These are phyloP conservation scores for Hydriomena furcata DNA, from an alignment of 2,888 invertebrate species.

Conservation along the genomic window DNA sequence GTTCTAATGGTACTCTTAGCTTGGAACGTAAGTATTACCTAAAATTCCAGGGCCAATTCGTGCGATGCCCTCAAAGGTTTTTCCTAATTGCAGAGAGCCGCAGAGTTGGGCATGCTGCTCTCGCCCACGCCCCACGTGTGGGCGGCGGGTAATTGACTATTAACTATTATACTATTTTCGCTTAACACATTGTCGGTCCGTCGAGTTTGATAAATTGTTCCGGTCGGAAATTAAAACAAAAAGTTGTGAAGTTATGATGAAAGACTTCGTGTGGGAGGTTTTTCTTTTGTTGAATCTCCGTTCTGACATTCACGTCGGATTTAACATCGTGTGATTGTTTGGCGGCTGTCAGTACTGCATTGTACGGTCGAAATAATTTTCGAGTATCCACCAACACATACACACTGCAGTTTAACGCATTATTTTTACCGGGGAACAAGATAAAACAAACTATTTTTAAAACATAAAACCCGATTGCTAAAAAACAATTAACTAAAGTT, in stretches of 20 bases:
- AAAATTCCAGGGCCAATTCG: slow-evolving; percentile 9
- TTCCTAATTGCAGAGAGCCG: slow-evolving; percentile 27
- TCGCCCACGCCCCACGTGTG: slow-evolving; percentile 25
- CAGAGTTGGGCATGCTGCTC: slow-evolving; percentile 21
- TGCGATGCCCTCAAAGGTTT: slow-evolving; percentile 27
- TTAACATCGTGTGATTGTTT: no score
- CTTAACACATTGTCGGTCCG: slow-evolving; percentile 16
- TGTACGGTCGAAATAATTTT: no score
- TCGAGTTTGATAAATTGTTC: slow-evolving; percentile 18
- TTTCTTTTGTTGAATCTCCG: background rate
- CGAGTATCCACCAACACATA: no score
- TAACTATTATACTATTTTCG: slow-evolving; percentile 20
- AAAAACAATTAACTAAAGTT: no score
- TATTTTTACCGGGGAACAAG: no score
- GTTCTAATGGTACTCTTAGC: background rate
- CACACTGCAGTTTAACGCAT: no score
- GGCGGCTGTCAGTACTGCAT: no score
- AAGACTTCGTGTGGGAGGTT: slow-evolving; percentile 1
- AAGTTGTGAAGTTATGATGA: slow-evolving; percentile 15
- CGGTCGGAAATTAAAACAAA: slow-evolving; percentile 16
- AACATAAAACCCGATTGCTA: no score
- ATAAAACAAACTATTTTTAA: no score
- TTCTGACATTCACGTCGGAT: no score
- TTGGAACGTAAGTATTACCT: background rate
- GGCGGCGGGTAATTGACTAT: slow-evolving; percentile 28